A percentile compares a stretch with the other conserved stretches of the same genome.
Evolutionary conservation across 2,888 invertebrate species (phyloP).

Genomic region (Poecilus cupreus): DNA sequence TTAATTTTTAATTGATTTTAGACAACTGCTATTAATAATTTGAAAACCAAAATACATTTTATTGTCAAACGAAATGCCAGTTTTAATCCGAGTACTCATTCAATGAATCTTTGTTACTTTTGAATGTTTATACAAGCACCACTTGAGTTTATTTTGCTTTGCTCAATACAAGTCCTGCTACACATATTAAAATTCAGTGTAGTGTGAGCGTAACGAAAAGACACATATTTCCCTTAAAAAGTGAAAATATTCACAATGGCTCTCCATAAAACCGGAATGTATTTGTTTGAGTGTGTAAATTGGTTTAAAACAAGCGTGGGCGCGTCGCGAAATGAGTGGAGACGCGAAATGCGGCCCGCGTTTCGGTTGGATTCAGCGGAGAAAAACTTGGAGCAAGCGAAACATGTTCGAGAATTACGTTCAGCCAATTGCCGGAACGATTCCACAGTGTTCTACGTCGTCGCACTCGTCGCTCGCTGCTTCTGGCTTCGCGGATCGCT

Average conservation of each 20-base stretch:
- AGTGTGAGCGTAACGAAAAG: neutral
- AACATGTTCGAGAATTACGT: slow-evolving; percentile 58
- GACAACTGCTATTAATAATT: too few relatives aligned
- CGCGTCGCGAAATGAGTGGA: slow-evolving; percentile 6
- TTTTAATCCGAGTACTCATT: too few relatives aligned
- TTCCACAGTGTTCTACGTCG: slow-evolving; percentile 37
- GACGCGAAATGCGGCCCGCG: neutral
- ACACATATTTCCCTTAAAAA: slow-evolving; percentile 12
- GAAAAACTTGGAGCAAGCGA: slow-evolving; percentile 6
- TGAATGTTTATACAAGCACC: too few relatives aligned
- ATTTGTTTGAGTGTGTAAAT: slow-evolving; percentile 26
- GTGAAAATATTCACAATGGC: slow-evolving; percentile 15
- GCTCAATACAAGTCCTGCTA: too few relatives aligned
- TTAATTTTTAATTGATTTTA: too few relatives aligned
- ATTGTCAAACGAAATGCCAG: too few relatives aligned
- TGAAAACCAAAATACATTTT: too few relatives aligned
- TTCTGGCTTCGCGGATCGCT: neutral
- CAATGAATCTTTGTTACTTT: too few relatives aligned
- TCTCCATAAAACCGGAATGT: neutral
- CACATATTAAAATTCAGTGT: too few relatives aligned
- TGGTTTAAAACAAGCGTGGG: slow-evolving; percentile 2
- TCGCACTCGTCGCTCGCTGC: neutral
- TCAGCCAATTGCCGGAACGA: slow-evolving; percentile 56
- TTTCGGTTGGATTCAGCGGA: neutral
- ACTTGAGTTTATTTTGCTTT: too few relatives aligned